Evolutionary conservation across 2,888 invertebrate species (phyloP), one percentile per base, ranked within the genome.

Genomic region (Chesias legatella): DNA sequence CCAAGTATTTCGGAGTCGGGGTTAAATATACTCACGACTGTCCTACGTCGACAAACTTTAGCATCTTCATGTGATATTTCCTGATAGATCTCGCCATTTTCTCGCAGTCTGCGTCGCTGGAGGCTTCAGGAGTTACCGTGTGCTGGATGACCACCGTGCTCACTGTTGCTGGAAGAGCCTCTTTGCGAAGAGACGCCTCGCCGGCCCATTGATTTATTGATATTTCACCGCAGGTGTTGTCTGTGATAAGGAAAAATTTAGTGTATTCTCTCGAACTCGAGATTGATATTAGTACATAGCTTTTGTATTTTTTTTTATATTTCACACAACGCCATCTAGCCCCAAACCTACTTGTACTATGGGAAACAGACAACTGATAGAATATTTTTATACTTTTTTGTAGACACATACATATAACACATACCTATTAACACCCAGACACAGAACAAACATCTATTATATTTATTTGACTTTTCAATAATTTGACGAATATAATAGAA

Each of bases 121-220:
- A 17, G 43, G 91, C 92, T 8, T 75, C 71, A 0, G 73, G 59
- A 0, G 89, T 88, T 0, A 83, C 90, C 0, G 91, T 90, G 49
- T 92, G 91, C 53, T 91, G 91, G 27, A 92, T 75, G 0, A 92
- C 56, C 1, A 88, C 90, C 41, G 89, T 74, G 2, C 76, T 64
- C 9, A 91, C 67, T 0, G 92, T 91, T 38, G 43, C 57, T 0
- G 51, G 17, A 0, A 82, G 65, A 0, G 27, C n/a, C 0, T 58
- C 61, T 0, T 43, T 40, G 0, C 76, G 59, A 0, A 45, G 43
- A 0, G 67, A 60, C 1, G 57, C 36, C 3, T 60, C 49, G 0
- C 62, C 63, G 1, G 67, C 59, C 81, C 82, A 82, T 50, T 64
- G 39, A 0, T 46, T 35, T 22, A 79, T 64, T 0, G 74, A 66